phyloP scores from a whole-genome alignment of 2,797 vertebrate species.

The Acropternis orthonyx region DNA sequence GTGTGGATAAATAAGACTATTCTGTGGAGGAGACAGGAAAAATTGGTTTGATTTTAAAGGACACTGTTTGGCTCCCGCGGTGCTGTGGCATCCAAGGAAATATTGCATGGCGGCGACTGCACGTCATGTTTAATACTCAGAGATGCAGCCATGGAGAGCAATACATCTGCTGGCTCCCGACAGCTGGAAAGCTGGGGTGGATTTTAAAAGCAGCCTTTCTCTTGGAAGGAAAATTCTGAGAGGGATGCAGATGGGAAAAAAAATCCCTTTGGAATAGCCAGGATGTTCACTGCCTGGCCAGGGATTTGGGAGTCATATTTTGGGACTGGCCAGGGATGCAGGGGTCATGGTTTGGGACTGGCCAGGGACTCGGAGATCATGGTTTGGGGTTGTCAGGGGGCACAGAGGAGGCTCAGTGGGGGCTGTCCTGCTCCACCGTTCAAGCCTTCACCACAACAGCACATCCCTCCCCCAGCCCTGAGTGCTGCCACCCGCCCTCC shows the following conservation, averaged over 20 bases:
- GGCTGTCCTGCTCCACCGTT: background rate
- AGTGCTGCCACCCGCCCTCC: background rate
- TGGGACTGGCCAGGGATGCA: background rate
- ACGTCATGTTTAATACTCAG: slow-evolving; percentile 37
- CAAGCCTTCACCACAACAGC: accelerated
- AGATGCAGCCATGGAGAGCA: slow-evolving; percentile 51
- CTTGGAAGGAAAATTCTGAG: background rate
- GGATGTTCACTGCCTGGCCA: accelerated
- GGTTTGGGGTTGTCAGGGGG: background rate
- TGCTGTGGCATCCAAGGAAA: slow-evolving; percentile 29
- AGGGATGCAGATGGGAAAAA: background rate
- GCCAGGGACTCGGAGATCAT: background rate
- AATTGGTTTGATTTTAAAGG: slow-evolving; percentile 59
- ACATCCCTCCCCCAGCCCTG: background rate
- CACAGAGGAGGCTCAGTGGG: accelerated
- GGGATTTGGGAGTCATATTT: background rate
- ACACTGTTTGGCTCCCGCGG: slow-evolving; percentile 18
- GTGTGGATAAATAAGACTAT: slow-evolving; percentile 43
- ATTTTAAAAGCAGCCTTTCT: slow-evolving; percentile 9
- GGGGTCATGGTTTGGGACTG: background rate
- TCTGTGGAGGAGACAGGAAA: slow-evolving; percentile 54
- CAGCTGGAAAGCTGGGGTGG: slow-evolving; percentile 31
- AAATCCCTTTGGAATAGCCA: accelerated
- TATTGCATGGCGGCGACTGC: background rate
- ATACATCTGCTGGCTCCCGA: slow-evolving; percentile 40